Evolutionary conservation across 2,113 vertebrate genomes (phyloP).

Genomic region (Urocitellus parryii): DNA sequence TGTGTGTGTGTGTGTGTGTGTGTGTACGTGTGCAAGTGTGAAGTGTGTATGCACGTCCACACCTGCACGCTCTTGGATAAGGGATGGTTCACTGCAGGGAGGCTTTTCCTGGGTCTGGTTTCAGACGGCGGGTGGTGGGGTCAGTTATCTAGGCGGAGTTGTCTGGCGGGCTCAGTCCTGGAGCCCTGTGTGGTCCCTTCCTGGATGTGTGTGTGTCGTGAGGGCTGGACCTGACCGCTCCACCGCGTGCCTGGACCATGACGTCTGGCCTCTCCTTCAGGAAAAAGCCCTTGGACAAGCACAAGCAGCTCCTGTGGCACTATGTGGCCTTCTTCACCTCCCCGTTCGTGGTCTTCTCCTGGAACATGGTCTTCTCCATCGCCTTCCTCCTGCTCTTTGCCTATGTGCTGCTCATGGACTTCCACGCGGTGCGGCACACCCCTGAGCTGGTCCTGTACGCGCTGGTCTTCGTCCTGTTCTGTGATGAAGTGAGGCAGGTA

Average conservation of each 20-base stretch:
- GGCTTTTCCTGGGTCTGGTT: not conserved
- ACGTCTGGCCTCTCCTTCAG: constrained; percentile 46
- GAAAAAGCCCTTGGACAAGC: constrained; percentile 88
- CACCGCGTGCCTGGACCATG: not conserved
- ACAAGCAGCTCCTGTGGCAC: constrained; percentile 84
- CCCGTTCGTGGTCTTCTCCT: constrained; percentile 97
- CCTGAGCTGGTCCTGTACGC: constrained; percentile 94
- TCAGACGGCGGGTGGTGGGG: not conserved
- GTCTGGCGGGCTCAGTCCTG: not conserved
- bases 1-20: too few species aligned
- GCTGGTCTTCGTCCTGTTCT: constrained; percentile 94
- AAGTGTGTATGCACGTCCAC: accelerated
- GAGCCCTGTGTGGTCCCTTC: not conserved
- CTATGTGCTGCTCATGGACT: constrained; percentile 95
- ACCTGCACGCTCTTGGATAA: too few species aligned
- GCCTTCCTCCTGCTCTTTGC: constrained; percentile 96
- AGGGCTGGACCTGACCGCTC: too few species aligned
- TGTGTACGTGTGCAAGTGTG: too few species aligned
- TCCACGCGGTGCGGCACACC: constrained; percentile 91
- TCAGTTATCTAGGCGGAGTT: not conserved
- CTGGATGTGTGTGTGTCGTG: not conserved
- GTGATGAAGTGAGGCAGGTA: constrained; percentile 97
- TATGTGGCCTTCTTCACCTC: constrained; percentile 92
- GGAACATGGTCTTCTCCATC: constrained; percentile 96
- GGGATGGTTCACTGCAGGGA: accelerated